phyloP scores from a whole-genome alignment of 2,888 invertebrate species.

The Polydrusus cervinus region DNA sequence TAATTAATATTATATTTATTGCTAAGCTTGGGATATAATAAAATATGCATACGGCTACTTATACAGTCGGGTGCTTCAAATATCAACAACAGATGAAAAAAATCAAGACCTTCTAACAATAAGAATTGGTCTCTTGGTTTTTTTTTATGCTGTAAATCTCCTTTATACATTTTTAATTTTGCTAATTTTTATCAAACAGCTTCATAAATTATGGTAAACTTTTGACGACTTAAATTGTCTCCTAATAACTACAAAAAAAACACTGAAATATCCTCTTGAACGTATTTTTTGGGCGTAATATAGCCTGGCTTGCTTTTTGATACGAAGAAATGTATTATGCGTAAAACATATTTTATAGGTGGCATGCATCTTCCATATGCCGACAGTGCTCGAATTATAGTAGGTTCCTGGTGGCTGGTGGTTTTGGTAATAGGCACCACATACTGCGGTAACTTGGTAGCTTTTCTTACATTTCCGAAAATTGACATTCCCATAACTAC shows the following conservation, averaged over 20 bases:
- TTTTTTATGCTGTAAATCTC: too few species aligned
- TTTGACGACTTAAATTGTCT: too few species aligned
- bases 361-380: slow-evolving; percentile 90
- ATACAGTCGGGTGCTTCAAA: neutral
- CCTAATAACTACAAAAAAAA: neutral
- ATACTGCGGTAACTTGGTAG: slow-evolving; percentile 93
- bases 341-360: slow-evolving; percentile 73
- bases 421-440: slow-evolving; percentile 92
- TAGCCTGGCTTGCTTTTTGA: too few species aligned
- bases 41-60: neutral
- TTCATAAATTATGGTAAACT: too few species aligned
- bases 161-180: too few species aligned
- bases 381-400: slow-evolving; percentile 88
- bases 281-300: too few species aligned
- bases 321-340: too few species aligned
- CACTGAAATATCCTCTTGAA: neutral
- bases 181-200: too few species aligned
- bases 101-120: too few species aligned
- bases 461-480: slow-evolving; percentile 93
- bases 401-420: slow-evolving; percentile 94
- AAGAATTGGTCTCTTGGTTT: too few species aligned
- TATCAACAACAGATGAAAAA: too few species aligned
- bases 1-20: neutral
- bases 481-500: slow-evolving; percentile 82
- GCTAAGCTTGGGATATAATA: neutral